A percentile compares a stretch with the other conserved stretches of the same genome.
Conservation (phyloP, 1,140 invertebrate genomes). For the Penaeus vannamei region DNA sequence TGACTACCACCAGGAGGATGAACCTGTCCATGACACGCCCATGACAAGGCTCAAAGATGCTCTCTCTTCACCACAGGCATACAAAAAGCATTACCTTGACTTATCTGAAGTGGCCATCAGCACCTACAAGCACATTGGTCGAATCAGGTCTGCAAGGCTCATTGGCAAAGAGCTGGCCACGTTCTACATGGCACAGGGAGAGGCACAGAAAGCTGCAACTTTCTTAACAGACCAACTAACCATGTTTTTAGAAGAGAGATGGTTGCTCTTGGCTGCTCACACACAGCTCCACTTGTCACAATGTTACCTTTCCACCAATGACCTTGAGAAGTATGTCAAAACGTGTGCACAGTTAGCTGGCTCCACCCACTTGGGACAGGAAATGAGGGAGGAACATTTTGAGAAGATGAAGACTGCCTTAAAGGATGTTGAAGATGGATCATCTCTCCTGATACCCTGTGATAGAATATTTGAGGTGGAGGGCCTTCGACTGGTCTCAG, state of each 20-base stretch:
- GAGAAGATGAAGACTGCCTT: conserved; percentile 70
- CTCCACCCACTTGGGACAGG: conserved; percentile 78
- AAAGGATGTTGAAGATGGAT: conserved; percentile 60
- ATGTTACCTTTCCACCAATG: conserved; percentile 85
- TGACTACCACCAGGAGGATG: conserved; percentile 36
- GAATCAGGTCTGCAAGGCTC: conserved; percentile 85
- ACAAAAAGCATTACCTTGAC: conserved; percentile 92
- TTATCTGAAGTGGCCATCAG: conserved; percentile 95
- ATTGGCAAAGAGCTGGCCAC: conserved; percentile 91
- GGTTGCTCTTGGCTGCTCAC: conserved; percentile 85
- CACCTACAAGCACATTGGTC: conserved; percentile 95
- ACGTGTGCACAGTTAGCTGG: conserved; percentile 82
- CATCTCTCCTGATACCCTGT: conserved; percentile 55
- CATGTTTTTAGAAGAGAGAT: conserved; percentile 89
- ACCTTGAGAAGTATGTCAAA: conserved; percentile 76
- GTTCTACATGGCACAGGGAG: conserved; percentile 90
- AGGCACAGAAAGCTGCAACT: conserved; percentile 88
- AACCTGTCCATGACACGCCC: conserved; percentile 71
- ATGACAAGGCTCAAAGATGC: conserved; percentile 92
- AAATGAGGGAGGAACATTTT: conserved; percentile 72
- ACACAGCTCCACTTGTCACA: conserved; percentile 87
- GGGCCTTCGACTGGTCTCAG: conserved; percentile 66
- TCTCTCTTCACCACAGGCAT: conserved; percentile 89
- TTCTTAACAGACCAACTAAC: conserved; percentile 90
- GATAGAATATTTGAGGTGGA: conserved; percentile 68